phyloP scores from a whole-genome alignment of 2,888 invertebrate species.

The Oscheius myriophilus region DNA sequence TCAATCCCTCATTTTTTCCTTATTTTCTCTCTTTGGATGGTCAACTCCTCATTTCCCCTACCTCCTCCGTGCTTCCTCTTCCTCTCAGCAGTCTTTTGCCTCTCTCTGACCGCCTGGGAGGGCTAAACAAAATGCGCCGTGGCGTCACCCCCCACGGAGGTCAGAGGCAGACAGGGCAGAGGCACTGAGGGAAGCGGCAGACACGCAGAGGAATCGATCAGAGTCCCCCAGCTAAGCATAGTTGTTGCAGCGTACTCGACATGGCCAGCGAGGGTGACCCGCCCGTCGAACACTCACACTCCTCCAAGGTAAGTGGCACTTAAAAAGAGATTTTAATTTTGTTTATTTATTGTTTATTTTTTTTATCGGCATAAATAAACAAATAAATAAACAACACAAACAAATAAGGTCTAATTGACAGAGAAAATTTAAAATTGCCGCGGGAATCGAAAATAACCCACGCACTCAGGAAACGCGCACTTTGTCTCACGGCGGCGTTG shows the following conservation, averaged over 20 bases:
- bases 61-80: constrained; percentile 30
- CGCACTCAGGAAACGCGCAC: no score
- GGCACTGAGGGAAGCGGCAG: constrained; percentile 17
- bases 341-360: constrained; percentile 4
- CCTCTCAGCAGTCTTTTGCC: constrained; percentile 13
- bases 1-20: background rate
- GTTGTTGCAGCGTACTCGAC: constrained; percentile 32
- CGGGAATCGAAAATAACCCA: no score
- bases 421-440: no score
- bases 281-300: constrained; percentile 30
- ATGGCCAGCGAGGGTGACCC: constrained; percentile 33
- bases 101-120: constrained; percentile 3
- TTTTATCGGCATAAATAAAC: no score
- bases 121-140: constrained; percentile 19
- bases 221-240: constrained; percentile 29
- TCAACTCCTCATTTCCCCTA: constrained; percentile 9
- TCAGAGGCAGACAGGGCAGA: constrained; percentile 11
- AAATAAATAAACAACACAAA: no score
- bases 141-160: constrained; percentile 3
- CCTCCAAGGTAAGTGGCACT: constrained; percentile 25
- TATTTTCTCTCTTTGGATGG: background rate
- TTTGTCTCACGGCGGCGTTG: no score
- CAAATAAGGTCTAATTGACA: no score
- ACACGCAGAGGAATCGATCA: constrained; percentile 37
- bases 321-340: constrained; percentile 8